Percentiles rank a stretch among this genome's conserved stretches.
These are phyloP conservation scores for Heptranchias perlo DNA, from an alignment of 2,113 vertebrate species.

Conservation along the genomic window DNA sequence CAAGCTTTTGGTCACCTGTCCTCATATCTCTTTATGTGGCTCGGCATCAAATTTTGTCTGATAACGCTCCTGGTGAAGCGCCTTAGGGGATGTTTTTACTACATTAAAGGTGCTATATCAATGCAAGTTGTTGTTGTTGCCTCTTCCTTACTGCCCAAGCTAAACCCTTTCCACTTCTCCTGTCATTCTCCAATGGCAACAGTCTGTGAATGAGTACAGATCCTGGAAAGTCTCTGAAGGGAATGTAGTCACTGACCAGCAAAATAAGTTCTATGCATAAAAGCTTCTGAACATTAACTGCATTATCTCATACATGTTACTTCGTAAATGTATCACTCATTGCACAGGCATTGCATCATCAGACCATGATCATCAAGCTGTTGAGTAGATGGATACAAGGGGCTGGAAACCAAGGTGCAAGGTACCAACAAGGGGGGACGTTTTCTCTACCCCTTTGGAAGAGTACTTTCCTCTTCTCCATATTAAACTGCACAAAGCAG, in stretches of 20 bases:
- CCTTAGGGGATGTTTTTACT: neutral
- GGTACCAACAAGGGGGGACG: neutral
- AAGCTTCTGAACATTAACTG: neutral
- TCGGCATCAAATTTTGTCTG: neutral
- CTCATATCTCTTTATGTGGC: neutral
- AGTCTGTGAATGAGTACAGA: neutral
- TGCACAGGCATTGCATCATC: neutral
- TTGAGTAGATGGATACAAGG: neutral
- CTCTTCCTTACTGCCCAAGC: neutral
- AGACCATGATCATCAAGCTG: neutral
- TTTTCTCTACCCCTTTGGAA: neutral
- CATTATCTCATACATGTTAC: neutral
- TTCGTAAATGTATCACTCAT: neutral
- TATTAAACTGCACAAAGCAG: neutral
- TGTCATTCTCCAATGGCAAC: neutral
- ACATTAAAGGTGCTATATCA: neutral
- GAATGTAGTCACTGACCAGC: neutral
- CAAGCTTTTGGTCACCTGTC: neutral
- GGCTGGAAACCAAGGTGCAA: neutral
- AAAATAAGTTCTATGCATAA: too few species aligned
- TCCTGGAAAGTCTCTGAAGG: neutral
- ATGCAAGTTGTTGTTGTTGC: neutral
- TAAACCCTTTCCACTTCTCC: neutral
- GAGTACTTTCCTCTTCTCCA: neutral
- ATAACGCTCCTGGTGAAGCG: neutral